Base-by-base conservation (phyloP, 2,888 invertebrate species). In the Schrankia costaestrigalis region DNA sequence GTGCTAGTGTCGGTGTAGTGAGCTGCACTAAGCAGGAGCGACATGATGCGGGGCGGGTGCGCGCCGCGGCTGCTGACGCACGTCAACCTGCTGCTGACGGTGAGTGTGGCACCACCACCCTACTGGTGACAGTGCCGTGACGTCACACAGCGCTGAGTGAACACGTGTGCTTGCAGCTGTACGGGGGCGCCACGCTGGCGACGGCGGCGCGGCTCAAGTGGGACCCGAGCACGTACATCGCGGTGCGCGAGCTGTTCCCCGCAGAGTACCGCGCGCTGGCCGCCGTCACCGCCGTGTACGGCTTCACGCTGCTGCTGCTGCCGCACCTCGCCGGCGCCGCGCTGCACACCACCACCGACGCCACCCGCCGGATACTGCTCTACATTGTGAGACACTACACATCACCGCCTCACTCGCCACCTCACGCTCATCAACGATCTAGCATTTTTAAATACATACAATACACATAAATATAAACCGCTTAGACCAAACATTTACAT, bases 181-280 rank as follows among this genome's bases (percentile, higher is more conserved):
- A 52, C 59, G 72, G 63, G 23, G 85, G 86, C 33, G 82, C 73
- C 23, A 63, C 57, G 21, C 60, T 83, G 53, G 65, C 64, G 47
- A 63, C 72, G 46, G 74, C 73, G 46, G 82, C 79, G 60, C 81
- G 85, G 8, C 71, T 84, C 23, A 69, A 68, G 64, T 83, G 82
- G 83, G 85, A 85, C 66, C 83, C 85, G 22, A 71, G 60, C 56
- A 63, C 73, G 56, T 84, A 84, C 68, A 42, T 72, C 41, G 52
- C 46, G 54, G 25, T 71, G 55, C 71, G 78, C 45, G 66, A 60
- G 62, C 41, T 69, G 58, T 44, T 71, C 48, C 76, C 77, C 33
- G 26, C 30, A 26, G 71, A 72, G 70, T 63, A 71, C 69, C 56
- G 53, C 38, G 69, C 37, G 31, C 47, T 47, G 24, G 55, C 51